Conservation (phyloP, 2,888 invertebrate species). For the Dynastes tityus region DNA sequence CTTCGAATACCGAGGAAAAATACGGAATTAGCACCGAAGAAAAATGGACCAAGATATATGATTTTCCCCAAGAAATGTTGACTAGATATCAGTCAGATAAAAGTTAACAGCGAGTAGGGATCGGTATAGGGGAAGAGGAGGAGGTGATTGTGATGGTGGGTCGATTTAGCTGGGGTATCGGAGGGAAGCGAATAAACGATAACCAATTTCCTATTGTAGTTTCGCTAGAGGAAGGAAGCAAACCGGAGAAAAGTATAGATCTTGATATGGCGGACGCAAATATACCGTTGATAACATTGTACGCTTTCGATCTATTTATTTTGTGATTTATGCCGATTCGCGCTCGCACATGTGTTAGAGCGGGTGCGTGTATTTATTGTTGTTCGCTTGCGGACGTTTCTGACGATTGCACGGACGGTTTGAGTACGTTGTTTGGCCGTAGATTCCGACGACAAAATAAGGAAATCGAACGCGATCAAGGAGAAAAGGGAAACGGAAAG, state of each 20-base stretch:
- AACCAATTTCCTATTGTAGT: constrained; percentile 57
- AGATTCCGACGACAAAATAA: background rate
- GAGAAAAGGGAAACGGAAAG: background rate
- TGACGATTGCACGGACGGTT: background rate
- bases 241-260: constrained; percentile 55
- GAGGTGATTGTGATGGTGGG: background rate
- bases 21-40: constrained; percentile 46
- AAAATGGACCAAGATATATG: constrained; percentile 46
- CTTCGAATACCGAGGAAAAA: constrained; percentile 3
- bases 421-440: constrained; percentile 32
- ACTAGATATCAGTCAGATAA: constrained; percentile 49
- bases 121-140: background rate
- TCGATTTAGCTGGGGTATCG: constrained; percentile 1
- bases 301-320: constrained; percentile 54
- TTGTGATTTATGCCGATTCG: constrained; percentile 51
- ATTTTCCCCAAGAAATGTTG: constrained; percentile 44
- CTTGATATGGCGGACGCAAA: constrained; percentile 53
- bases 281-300: constrained; percentile 55
- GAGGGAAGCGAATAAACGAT: constrained; percentile 55
- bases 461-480: constrained; percentile 20
- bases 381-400: background rate
- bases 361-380: constrained; percentile 17
- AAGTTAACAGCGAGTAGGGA: constrained; percentile 44
- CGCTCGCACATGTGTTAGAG: constrained; percentile 21
- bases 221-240: constrained; percentile 53